Evolutionary conservation across 2,113 vertebrate species (phyloP).

Genomic region (Pao palembangensis): DNA sequence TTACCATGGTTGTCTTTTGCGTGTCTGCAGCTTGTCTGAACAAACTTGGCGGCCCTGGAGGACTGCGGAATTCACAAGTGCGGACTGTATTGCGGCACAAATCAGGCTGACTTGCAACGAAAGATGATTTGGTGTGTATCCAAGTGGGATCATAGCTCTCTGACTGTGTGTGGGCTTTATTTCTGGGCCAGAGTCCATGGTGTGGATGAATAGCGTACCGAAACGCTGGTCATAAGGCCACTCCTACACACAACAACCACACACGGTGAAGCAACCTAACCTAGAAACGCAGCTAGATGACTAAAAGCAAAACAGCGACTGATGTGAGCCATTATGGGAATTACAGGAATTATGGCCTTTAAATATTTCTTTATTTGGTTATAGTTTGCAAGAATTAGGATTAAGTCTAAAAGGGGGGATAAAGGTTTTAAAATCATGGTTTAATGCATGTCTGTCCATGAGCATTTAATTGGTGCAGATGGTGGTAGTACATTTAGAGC

Average conservation of each 20-base stretch:
- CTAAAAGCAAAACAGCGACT: conserved; percentile 34
- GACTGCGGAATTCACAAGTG: conserved; percentile 30
- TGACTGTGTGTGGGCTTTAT: conserved; percentile 64
- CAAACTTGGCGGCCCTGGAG: conserved; percentile 25
- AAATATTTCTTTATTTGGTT: conserved; percentile 10
- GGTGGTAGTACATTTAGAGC: conserved; percentile 28
- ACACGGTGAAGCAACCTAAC: conserved; percentile 45
- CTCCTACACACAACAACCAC: conserved; percentile 54
- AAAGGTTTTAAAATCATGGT: conserved; percentile 24
- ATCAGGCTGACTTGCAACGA: conserved; percentile 46
- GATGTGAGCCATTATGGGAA: conserved; percentile 44
- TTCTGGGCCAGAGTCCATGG: conserved; percentile 55
- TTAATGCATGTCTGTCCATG: conserved; percentile 25
- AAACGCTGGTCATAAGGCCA: conserved; percentile 60
- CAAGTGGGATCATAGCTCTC: conserved; percentile 53
- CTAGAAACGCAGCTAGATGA: conserved; percentile 38
- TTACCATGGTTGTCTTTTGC: conserved; percentile 15
- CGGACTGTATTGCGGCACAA: conserved; percentile 28
- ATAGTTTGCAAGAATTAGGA: conserved; percentile 28
- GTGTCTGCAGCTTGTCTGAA: conserved; percentile 32
- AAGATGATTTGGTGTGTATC: conserved; percentile 55
- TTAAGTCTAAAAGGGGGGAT: conserved; percentile 29
- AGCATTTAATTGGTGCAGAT: conserved; percentile 34
- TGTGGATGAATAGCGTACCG: conserved; percentile 50
- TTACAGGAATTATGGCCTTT: conserved; percentile 24